phyloP scores from a whole-genome alignment of 1,140 invertebrate genomes.

The Metaphire vulgaris region DNA sequence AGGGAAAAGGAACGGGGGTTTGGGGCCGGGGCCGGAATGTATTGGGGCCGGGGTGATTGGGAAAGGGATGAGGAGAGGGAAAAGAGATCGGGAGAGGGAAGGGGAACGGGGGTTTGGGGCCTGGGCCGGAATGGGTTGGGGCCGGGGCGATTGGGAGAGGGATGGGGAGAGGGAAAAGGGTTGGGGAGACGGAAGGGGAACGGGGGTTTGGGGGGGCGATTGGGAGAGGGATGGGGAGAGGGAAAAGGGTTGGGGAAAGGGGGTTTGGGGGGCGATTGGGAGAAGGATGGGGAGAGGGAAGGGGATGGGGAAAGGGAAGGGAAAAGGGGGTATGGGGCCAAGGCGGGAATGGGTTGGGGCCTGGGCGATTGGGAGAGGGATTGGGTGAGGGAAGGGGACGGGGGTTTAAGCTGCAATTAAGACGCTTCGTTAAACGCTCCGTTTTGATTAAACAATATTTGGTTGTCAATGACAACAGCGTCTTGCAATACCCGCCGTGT shows the following conservation, averaged over 20 bases:
- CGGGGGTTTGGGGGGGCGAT: not conserved
- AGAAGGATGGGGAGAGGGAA: not conserved
- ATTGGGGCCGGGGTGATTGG: no score
- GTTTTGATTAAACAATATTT: no score
- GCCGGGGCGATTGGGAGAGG: not conserved
- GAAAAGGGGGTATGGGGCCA: not conserved
- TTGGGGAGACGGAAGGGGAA: not conserved
- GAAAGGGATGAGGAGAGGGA: not conserved
- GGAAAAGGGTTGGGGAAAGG: not conserved
- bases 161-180: not conserved
- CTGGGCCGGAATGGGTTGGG: not conserved
- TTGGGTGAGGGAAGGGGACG: not conserved
- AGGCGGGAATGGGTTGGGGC: not conserved
- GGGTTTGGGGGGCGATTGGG: not conserved
- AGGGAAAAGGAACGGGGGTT: no score
- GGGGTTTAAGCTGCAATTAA: no score
- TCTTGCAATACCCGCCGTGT: no score
- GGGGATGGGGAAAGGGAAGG: not conserved
- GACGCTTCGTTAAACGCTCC: no score
- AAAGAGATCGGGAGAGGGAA: not conserved
- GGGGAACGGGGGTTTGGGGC: not conserved
- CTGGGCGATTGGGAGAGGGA: not conserved
- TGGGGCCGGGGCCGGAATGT: no score
- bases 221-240: not conserved
- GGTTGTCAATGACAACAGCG: no score